Evolutionary conservation across 2,888 invertebrate species (phyloP).

Genomic region (Heliconius ismenius): DNA sequence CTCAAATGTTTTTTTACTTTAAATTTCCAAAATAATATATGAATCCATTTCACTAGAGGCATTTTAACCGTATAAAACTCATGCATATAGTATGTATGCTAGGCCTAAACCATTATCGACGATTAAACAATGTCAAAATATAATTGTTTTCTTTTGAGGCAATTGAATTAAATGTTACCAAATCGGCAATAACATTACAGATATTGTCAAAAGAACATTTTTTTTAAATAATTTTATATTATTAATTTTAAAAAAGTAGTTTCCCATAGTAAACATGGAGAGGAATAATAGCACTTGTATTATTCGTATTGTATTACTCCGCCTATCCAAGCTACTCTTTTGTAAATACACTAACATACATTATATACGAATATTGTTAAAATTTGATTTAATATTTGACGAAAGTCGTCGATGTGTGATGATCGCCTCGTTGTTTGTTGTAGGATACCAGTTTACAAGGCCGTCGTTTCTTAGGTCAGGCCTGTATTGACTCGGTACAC

Average conservation of each 20-base stretch:
- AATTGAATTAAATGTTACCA: no score
- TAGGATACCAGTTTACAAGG: slow-evolving; percentile 80
- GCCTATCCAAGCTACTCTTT: background rate
- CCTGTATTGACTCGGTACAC: slow-evolving; percentile 62
- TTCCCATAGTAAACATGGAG: background rate
- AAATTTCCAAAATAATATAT: background rate
- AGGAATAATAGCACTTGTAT: background rate
- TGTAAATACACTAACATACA: background rate
- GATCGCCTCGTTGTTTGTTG: slow-evolving; percentile 68
- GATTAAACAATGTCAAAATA: no score
- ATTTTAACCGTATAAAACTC: background rate
- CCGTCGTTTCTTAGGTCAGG: slow-evolving; percentile 80
- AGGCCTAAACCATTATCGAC: background rate
- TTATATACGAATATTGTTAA: background rate
- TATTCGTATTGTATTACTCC: background rate
- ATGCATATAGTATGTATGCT: background rate
- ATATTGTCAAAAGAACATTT: background rate
- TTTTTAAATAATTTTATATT: background rate
- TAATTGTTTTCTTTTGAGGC: no score
- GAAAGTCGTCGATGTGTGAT: slow-evolving; percentile 36
- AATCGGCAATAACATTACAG: background rate
- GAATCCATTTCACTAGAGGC: background rate
- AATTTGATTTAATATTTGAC: background rate
- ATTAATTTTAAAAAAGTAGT: background rate
- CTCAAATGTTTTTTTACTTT: background rate